Conservation (phyloP, 2,888 invertebrate genomes). For the Phymatocera aterrima region DNA sequence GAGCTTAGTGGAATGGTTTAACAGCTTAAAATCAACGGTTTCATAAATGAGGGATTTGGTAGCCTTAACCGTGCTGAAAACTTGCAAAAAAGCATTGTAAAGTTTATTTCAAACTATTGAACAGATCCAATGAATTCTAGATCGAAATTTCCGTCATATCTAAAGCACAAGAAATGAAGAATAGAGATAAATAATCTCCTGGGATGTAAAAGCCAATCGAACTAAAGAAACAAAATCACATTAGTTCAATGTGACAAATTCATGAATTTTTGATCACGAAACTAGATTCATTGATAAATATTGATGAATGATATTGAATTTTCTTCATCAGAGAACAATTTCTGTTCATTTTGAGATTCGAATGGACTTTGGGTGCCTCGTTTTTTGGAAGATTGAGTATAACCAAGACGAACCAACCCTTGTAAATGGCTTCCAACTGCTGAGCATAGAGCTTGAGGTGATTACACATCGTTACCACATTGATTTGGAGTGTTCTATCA, state of each 20-base stretch:
- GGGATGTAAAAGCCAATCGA: too few relatives aligned
- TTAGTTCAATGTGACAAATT: neutral
- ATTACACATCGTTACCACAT: slow-evolving; percentile 86
- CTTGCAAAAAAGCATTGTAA: neutral
- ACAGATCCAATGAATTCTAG: neutral
- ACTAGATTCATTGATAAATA: neutral
- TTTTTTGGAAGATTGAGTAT: neutral
- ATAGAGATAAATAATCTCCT: neutral
- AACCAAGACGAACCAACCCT: slow-evolving; percentile 72
- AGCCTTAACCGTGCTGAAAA: neutral
- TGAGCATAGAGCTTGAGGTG: slow-evolving; percentile 86
- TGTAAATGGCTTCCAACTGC: slow-evolving; percentile 88
- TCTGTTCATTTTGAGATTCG: neutral
- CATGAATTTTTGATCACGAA: neutral
- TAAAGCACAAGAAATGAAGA: neutral
- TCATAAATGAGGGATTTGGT: neutral
- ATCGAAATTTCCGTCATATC: neutral
- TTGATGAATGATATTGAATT: neutral
- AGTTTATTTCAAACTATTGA: neutral
- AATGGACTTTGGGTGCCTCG: neutral
- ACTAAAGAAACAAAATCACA: neutral
- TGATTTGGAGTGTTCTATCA: slow-evolving; percentile 83
- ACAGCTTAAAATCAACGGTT: neutral
- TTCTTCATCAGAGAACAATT: neutral
- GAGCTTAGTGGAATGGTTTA: too few relatives aligned